Percentiles rank a stretch among this genome's conserved stretches.
These are phyloP conservation scores for Rhynchotus rufescens DNA, from an alignment of 2,797 vertebrate genomes.

Conservation along the genomic window DNA sequence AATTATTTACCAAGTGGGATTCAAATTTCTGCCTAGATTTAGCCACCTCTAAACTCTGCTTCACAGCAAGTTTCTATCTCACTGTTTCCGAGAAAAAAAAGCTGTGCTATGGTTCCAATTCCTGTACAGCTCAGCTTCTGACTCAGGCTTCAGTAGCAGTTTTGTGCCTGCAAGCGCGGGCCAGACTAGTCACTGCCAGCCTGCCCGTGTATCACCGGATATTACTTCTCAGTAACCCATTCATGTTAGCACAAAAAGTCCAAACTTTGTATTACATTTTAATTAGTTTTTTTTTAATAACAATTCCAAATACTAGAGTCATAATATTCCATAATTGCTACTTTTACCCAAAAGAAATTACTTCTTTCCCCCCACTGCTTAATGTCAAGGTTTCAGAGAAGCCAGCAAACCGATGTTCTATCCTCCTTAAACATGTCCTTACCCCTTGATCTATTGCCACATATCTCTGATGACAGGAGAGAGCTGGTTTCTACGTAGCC, in stretches of 20 bases:
- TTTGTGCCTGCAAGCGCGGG: not conserved
- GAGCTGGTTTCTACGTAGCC: not conserved
- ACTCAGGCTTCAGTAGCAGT: not conserved
- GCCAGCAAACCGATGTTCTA: not conserved
- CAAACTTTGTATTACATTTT: not conserved
- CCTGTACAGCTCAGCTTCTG: not conserved
- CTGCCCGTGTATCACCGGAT: not conserved
- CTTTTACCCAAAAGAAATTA: not conserved
- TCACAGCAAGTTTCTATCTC: slow-evolving; percentile 5
- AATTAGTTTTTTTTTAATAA: slow-evolving; percentile 16
- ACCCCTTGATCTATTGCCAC: not conserved
- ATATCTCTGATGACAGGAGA: not conserved
- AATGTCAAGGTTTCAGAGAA: not conserved
- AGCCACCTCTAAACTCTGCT: not conserved
- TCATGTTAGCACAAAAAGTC: not conserved
- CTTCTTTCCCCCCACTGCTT: not conserved
- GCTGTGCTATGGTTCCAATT: not conserved
- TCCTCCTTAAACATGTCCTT: not conserved
- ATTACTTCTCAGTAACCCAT: not conserved
- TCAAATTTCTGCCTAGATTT: not conserved
- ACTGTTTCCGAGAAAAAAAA: not conserved
- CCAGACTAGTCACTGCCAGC: not conserved
- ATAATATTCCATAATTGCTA: slow-evolving; percentile 9
- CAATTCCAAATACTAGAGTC: not conserved
- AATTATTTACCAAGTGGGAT: not conserved